Conservation (phyloP, 2,888 invertebrate genomes). For the Rotaria sp. region DNA sequence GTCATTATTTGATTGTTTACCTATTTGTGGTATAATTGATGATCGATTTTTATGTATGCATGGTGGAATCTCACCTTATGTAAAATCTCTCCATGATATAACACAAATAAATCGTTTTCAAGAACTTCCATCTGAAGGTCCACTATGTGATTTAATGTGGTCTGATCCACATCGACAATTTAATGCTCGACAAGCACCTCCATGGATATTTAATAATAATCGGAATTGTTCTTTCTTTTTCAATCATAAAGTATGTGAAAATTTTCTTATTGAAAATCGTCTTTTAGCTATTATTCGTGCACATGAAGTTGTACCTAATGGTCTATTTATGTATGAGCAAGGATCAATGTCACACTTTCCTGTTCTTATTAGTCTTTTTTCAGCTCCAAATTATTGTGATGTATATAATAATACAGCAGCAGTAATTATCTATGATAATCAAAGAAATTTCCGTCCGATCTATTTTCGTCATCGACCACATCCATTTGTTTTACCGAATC, state of each 20-base stretch:
- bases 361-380: constrained; percentile 34
- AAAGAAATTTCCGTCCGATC: not conserved
- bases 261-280: constrained; percentile 35
- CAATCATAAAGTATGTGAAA: constrained; percentile 3
- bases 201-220: constrained; percentile 16
- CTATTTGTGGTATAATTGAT: constrained; percentile 33
- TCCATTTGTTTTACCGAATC: constrained; percentile 39
- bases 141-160: constrained; percentile 39
- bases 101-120: constrained; percentile 31
- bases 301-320: constrained; percentile 38
- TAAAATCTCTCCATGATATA: constrained; percentile 9
- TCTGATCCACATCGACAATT: constrained; percentile 33
- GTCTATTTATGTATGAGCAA: not conserved
- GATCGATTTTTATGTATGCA: constrained; percentile 37
- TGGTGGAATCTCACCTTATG: constrained; percentile 32
- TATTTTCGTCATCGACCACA: constrained; percentile 7
- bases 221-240: constrained; percentile 35
- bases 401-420: constrained; percentile 37
- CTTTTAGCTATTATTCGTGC: constrained; percentile 33
- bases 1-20: constrained; percentile 34
- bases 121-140: constrained; percentile 32
- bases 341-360: constrained; percentile 32
- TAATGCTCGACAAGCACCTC: not conserved
- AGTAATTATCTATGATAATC: constrained; percentile 24
- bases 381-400: constrained; percentile 40